Evolutionary conservation across 1,140 invertebrate genomes (phyloP).

Genomic region (Neocloeon triangulifer): DNA sequence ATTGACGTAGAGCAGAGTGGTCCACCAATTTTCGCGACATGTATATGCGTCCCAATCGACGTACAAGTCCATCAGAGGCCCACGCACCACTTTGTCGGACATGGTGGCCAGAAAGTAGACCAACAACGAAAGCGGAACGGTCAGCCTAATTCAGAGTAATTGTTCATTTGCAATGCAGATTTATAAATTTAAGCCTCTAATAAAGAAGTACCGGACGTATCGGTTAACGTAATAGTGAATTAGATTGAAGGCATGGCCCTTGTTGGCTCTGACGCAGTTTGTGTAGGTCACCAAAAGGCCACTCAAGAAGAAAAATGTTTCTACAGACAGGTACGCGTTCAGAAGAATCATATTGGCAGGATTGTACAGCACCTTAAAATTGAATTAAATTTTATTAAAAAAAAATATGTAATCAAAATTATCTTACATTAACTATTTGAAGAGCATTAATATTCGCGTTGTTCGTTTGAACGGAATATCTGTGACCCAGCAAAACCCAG

Average conservation of each 20-base stretch:
- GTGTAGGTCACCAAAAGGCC: too few relatives aligned
- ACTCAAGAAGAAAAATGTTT: conserved; percentile 33
- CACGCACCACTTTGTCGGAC: background rate
- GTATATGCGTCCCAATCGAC: background rate
- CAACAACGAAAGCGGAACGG: background rate
- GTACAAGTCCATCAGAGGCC: background rate
- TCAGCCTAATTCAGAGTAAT: too few relatives aligned
- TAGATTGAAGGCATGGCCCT: too few relatives aligned
- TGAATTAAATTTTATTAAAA: too few relatives aligned
- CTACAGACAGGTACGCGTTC: conserved; percentile 19
- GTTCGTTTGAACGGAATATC: conserved; percentile 11
- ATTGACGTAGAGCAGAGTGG: conserved; percentile 2
- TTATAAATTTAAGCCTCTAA: too few relatives aligned
- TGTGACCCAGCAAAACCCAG: conserved; percentile 27
- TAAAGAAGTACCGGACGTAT: too few relatives aligned
- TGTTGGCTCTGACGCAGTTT: too few relatives aligned
- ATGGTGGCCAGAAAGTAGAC: background rate
- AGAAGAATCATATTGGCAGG: conserved; percentile 9
- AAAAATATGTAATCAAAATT: too few relatives aligned
- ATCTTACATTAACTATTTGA: conserved; percentile 11
- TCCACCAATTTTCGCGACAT: conserved; percentile 2
- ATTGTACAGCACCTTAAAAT: too few relatives aligned
- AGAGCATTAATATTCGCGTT: conserved; percentile 12
- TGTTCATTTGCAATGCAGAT: too few relatives aligned
- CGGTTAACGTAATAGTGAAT: too few relatives aligned